Percentiles rank a stretch among this genome's conserved stretches.
These are phyloP conservation scores for Plagodis dolabraria DNA, from an alignment of 2,888 invertebrate species.

Conservation along the genomic window DNA sequence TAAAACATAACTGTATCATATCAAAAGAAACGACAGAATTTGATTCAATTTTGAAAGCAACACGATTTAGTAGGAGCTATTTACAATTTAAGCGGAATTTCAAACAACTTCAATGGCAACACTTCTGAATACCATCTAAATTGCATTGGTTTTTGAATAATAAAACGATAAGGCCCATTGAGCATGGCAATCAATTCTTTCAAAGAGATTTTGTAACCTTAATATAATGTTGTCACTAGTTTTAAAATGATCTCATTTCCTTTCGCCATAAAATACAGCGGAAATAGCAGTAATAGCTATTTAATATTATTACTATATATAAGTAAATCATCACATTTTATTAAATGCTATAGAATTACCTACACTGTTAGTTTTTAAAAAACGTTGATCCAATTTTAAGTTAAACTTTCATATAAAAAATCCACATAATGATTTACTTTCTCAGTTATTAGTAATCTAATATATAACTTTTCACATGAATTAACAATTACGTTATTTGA, in stretches of 20 bases:
- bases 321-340: too few species aligned
- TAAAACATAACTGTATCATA: too few species aligned
- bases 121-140: conserved; percentile 16
- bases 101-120: conserved; percentile 6
- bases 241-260: conserved; percentile 34
- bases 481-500: too few species aligned
- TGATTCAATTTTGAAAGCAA: conserved; percentile 4
- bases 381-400: too few species aligned
- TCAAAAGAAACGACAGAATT: conserved; percentile 5
- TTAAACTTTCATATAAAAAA: too few species aligned
- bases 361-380: too few species aligned
- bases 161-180: conserved; percentile 48
- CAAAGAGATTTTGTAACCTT: conserved; percentile 27
- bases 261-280: conserved; percentile 29
- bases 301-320: too few species aligned
- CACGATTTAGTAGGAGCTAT: conserved; percentile 2
- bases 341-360: too few species aligned
- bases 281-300: conserved; percentile 10
- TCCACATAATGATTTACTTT: too few species aligned
- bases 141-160: conserved; percentile 28
- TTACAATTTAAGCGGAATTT: conserved; percentile 3
- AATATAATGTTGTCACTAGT: conserved; percentile 35
- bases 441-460: too few species aligned
- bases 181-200: conserved; percentile 52
- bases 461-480: too few species aligned